phyloP scores from a whole-genome alignment of 1,140 invertebrate species.

The Hycleus phaleratus region DNA sequence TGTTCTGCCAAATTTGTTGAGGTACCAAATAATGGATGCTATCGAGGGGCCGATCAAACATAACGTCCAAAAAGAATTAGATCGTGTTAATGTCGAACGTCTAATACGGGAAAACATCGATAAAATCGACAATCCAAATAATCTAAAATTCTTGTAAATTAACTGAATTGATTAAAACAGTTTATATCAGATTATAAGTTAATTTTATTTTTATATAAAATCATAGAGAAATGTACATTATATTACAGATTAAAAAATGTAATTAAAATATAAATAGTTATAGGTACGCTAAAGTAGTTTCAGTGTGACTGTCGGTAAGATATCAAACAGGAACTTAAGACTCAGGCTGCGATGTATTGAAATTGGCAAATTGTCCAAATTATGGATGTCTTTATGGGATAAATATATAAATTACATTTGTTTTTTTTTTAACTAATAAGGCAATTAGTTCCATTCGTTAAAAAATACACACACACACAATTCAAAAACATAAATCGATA shows the following conservation, averaged over 20 bases:
- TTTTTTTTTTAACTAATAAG: slow-evolving; percentile 25
- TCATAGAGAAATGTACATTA: slow-evolving; percentile 38
- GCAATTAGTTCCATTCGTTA: slow-evolving; percentile 23
- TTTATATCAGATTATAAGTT: slow-evolving; percentile 17
- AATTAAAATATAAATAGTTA: slow-evolving; percentile 38
- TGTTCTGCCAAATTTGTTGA: slow-evolving; percentile 69
- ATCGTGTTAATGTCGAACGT: slow-evolving; percentile 64
- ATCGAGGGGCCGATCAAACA: slow-evolving; percentile 64
- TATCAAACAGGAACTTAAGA: slow-evolving; percentile 32
- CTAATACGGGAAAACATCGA: slow-evolving; percentile 59
- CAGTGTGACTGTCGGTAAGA: slow-evolving; percentile 22
- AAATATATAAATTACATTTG: slow-evolving; percentile 8
- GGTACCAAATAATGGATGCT: slow-evolving; percentile 78
- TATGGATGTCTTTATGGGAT: slow-evolving; percentile 12
- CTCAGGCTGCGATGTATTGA: slow-evolving; percentile 21
- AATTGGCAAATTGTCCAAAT: slow-evolving; percentile 8
- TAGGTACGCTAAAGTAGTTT: slow-evolving; percentile 29
- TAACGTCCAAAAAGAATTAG: slow-evolving; percentile 58
- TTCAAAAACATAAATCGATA: not conserved
- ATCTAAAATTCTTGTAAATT: slow-evolving; percentile 32
- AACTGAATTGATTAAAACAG: not conserved
- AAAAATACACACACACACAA: slow-evolving; percentile 6
- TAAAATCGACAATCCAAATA: slow-evolving; percentile 51
- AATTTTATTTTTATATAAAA: slow-evolving; percentile 39
- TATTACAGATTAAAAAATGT: slow-evolving; percentile 38